A percentile compares a stretch with the other conserved stretches of the same genome.
phyloP scores from a whole-genome alignment of 1,140 invertebrate genomes.

The Diorhabda carinulata region DNA sequence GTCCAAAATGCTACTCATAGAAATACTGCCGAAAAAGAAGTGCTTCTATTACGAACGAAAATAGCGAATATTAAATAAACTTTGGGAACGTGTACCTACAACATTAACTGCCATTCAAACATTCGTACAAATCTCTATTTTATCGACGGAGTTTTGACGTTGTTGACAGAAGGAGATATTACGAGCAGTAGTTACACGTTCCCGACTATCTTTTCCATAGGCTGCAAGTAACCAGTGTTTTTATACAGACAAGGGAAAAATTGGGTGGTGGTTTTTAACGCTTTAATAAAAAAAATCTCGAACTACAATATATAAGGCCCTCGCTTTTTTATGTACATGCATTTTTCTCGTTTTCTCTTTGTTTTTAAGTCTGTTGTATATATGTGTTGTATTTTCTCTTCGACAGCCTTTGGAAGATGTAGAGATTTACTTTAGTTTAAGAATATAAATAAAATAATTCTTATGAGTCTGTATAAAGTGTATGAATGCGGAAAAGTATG shows the following conservation, averaged over 20 bases:
- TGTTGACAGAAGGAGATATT: too few relatives aligned
- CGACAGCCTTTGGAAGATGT: constrained; percentile 47
- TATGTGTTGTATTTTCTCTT: constrained; percentile 29
- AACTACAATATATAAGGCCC: constrained; percentile 27
- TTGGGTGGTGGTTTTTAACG: constrained; percentile 43
- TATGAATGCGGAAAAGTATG: constrained; percentile 40
- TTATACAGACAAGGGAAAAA: constrained; percentile 40
- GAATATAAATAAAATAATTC: constrained; percentile 42
- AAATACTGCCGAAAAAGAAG: constrained; percentile 34
- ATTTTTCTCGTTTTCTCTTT: constrained; percentile 15
- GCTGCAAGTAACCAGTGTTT: constrained; percentile 31
- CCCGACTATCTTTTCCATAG: constrained; percentile 46
- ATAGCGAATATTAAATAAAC: constrained; percentile 14
- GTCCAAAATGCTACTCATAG: constrained; percentile 39
- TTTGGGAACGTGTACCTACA: constrained; percentile 29
- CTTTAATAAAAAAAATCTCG: constrained; percentile 30
- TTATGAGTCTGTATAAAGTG: constrained; percentile 46
- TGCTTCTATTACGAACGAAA: constrained; percentile 2
- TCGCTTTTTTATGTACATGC: constrained; percentile 31
- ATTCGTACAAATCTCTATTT: constrained; percentile 3
- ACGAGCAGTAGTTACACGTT: constrained; percentile 19
- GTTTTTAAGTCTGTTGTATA: constrained; percentile 33
- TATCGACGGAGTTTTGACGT: constrained; percentile 13
- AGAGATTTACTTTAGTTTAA: constrained; percentile 38
- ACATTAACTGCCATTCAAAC: constrained; percentile 1